phyloP scores from a whole-genome alignment of 2,888 invertebrate genomes.

The Eustalomyia histrio region DNA sequence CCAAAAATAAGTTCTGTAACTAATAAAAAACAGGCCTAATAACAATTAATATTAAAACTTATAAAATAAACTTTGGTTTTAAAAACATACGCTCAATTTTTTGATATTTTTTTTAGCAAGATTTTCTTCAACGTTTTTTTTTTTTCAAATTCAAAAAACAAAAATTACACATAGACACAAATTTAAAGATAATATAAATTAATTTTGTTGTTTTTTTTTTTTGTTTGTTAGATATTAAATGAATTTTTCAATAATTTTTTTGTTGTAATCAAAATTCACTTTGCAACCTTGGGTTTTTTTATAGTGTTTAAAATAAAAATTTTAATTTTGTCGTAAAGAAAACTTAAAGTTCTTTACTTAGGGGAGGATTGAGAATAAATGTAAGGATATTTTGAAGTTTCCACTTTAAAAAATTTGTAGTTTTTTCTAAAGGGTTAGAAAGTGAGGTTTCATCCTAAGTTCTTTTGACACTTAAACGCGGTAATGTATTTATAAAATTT shows the following conservation, averaged over 20 bases:
- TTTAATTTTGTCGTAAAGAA: neutral
- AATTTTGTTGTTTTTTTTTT: conserved; percentile 33
- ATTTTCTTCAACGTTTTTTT: no score
- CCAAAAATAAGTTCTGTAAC: no score
- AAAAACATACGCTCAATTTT: conserved; percentile 53
- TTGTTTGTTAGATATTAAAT: conserved; percentile 12
- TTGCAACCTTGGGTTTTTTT: conserved; percentile 56
- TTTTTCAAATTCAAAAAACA: conserved; percentile 22
- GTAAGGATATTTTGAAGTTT: neutral
- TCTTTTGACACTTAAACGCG: conserved; percentile 27
- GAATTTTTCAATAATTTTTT: conserved; percentile 31
- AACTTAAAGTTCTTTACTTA: conserved; percentile 2
- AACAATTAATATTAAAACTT: conserved; percentile 34
- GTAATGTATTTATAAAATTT: conserved; percentile 42
- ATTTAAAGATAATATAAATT: conserved; percentile 27
- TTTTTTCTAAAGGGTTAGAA: neutral
- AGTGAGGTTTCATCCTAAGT: neutral
- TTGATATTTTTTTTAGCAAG: neutral
- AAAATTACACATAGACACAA: conserved; percentile 57
- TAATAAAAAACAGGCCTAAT: no score
- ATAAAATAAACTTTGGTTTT: conserved; percentile 63
- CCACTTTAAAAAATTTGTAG: neutral
- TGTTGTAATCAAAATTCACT: conserved; percentile 42
- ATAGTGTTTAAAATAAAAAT: neutral
- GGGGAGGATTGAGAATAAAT: neutral